Evolutionary conservation across 2,888 invertebrate species (phyloP).

Genomic region (Bombylius discolor): DNA sequence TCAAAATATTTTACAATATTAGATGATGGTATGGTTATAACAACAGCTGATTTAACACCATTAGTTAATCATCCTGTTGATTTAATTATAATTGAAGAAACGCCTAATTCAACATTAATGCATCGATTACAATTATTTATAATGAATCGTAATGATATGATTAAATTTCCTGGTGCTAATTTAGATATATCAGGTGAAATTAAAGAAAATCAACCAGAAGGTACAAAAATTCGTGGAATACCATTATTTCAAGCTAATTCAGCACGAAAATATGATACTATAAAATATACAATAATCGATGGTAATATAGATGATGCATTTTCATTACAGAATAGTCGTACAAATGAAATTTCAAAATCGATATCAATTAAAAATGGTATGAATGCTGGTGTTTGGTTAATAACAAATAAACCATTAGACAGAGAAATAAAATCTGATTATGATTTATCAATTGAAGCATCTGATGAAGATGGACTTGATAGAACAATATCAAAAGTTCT

Average conservation of each 20-base stretch:
- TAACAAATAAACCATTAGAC: conserved; percentile 66
- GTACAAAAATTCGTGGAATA: conserved; percentile 56
- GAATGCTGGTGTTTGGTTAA: conserved; percentile 55
- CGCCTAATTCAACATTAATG: conserved; percentile 63
- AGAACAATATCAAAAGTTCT: conserved; percentile 66
- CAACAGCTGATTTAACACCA: conserved; percentile 71
- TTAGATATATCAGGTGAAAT: conserved; percentile 55
- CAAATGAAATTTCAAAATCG: conserved; percentile 18
- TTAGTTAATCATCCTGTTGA: conserved; percentile 69
- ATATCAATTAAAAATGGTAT: conserved; percentile 34
- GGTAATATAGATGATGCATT: conserved; percentile 65
- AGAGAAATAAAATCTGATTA: conserved; percentile 61
- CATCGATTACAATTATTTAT: conserved; percentile 72
- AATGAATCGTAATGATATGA: conserved; percentile 67
- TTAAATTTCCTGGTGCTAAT: conserved; percentile 57
- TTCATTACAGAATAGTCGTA: conserved; percentile 50
- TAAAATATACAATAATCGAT: conserved; percentile 67
- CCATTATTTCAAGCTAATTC: conserved; percentile 60
- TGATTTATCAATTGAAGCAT: conserved; percentile 63
- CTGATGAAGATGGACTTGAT: conserved; percentile 66
- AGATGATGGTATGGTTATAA: conserved; percentile 81
- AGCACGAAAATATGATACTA: conserved; percentile 29
- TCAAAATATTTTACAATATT: conserved; percentile 78
- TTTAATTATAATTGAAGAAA: conserved; percentile 68
- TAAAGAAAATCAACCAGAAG: conserved; percentile 60